Conservation (phyloP, 2,113 vertebrate species). For the Fukomys damarensis region DNA sequence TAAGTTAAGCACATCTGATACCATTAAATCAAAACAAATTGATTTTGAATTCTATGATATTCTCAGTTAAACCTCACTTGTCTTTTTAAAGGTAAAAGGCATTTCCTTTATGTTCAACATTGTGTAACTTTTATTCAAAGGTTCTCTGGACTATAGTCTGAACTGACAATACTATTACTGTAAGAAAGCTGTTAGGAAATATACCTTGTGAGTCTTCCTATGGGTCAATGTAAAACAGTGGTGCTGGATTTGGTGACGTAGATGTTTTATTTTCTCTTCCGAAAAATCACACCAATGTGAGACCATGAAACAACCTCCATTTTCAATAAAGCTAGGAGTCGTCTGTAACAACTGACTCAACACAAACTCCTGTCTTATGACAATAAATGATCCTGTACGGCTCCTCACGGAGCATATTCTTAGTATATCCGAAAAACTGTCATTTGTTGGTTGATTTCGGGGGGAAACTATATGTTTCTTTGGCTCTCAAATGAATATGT, state of each 20-base stretch:
- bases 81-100: background rate
- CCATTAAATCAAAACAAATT: slow-evolving; percentile 12
- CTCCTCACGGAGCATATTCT: background rate
- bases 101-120: slow-evolving; percentile 14
- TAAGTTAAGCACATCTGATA: slow-evolving; percentile 40
- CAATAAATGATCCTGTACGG: background rate
- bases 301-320: background rate
- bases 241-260: background rate
- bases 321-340: background rate
- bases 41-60: slow-evolving; percentile 1
- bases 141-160: background rate
- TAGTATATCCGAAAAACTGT: background rate
- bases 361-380: background rate
- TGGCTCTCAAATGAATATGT: background rate
- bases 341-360: background rate
- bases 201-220: background rate
- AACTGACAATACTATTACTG: background rate
- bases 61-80: background rate
- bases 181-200: background rate
- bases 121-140: background rate
- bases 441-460: background rate
- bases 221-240: background rate
- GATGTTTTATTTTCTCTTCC: background rate
- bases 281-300: background rate
- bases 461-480: background rate